Percentiles rank a stretch among this genome's conserved stretches.
Conservation (phyloP, 2,888 invertebrate species). For the Schizaphis graminum region DNA sequence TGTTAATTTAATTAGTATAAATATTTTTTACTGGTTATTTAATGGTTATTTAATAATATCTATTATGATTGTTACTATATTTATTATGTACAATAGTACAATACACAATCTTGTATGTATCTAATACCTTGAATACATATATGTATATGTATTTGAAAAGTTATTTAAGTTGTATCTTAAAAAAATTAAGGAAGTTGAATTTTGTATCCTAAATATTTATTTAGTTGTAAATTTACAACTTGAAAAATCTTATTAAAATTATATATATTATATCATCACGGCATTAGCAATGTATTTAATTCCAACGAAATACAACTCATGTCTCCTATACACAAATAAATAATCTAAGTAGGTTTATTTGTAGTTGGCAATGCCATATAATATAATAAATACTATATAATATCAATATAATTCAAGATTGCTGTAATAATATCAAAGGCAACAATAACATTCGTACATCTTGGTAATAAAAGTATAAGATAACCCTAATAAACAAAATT, state of each 20-base stretch:
- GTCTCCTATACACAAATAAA: neutral
- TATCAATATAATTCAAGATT: neutral
- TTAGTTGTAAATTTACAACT: neutral
- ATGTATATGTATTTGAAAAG: neutral
- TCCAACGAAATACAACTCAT: neutral
- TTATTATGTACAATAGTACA: neutral
- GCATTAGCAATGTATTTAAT: neutral
- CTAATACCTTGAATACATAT: neutral
- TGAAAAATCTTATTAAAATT: neutral
- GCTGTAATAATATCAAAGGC: neutral
- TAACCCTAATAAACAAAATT: slow-evolving; percentile 22
- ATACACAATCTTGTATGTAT: neutral
- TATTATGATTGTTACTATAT: neutral
- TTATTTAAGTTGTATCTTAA: neutral
- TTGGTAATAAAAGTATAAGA: slow-evolving; percentile 4
- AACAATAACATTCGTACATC: neutral
- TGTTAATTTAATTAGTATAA: neutral
- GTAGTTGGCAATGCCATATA: neutral
- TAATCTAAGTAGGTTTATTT: neutral
- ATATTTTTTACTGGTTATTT: neutral
- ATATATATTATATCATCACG: neutral
- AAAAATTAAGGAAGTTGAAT: neutral
- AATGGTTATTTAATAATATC: neutral
- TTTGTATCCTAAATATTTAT: neutral
- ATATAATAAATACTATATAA: neutral